Base-by-base conservation (phyloP, 2,888 invertebrate species). In the Aelia acuminata region DNA sequence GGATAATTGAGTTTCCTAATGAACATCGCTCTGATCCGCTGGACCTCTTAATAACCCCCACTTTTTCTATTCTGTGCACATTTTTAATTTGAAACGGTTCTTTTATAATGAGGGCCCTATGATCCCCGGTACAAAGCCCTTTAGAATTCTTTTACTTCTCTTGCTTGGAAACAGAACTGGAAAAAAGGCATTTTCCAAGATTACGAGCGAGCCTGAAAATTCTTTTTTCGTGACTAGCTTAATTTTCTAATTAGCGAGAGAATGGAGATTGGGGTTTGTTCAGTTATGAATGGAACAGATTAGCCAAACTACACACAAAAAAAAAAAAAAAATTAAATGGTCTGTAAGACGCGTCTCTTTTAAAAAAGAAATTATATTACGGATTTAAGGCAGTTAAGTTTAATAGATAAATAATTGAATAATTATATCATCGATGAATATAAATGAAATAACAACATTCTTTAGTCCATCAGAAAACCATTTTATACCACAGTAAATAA, bases 121-220 rank as follows among this genome's bases (percentile, higher is more conserved):
- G 63, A 70, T 70, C 63, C 35, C 63, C 0, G 20, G 63, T 18
- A 35, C 63, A 70, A 70, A 70, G 63, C 63, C 13, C 63, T 70
- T 70, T 70, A 70, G 63, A 70, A 70, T 70, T 70, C 31, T 70
- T 70, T 70, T 70, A 35, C 63, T 70, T 70, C 63, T 70, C 26
- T 35, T 70, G 26, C n/a, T n/a, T n/a, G 35, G 63, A 18, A 31
- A 70, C 18, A 70, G 63, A 70, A 70, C 63, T 20, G 63, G 63
- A 70, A 70, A 70, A 70, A 31, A 43, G n/a, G 63, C 63, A 70
- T 70, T 70, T 70, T 70, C 63, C 31, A 20, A 70, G 63, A 70
- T 70, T 70, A 70, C 63, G 31, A 35, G n/a, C 15, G 7, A 31
- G 63, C 35, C 20, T 15, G 31, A 70, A 5, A 18, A 5, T 70